A percentile compares a stretch with the other conserved stretches of the same genome.
Evolutionary conservation across 2,113 vertebrate genomes (phyloP).

Genomic region (Semnornis frantzii): DNA sequence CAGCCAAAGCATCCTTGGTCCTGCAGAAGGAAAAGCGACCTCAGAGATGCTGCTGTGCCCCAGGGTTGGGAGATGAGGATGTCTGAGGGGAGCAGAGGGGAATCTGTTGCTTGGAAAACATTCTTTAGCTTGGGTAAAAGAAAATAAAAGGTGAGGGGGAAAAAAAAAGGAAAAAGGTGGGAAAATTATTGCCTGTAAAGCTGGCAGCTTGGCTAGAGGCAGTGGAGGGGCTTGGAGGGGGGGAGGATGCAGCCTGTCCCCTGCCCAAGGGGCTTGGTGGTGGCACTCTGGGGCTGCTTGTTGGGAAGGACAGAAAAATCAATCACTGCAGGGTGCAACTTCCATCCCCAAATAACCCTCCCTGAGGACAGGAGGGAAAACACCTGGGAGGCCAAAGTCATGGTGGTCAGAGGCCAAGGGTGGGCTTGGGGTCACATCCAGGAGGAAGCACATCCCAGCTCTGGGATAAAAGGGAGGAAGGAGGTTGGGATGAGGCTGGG

Average conservation of each 20-base stretch:
- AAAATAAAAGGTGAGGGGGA: background rate
- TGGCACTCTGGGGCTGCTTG: background rate
- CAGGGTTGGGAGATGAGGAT: background rate
- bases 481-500: no score
- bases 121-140: background rate
- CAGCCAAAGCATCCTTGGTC: background rate
- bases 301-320: background rate
- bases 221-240: rapidly evolving
- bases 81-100: background rate
- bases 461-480: background rate
- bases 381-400: background rate
- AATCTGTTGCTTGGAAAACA: background rate
- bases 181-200: slow-evolving; percentile 54
- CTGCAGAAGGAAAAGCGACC: background rate
- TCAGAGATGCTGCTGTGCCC: background rate
- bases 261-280: background rate
- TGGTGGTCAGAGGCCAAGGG: rapidly evolving
- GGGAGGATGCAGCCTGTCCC: background rate
- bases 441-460: background rate
- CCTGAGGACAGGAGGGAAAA: background rate
- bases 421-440: background rate
- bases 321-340: background rate
- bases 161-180: background rate
- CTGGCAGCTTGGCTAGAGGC: background rate
- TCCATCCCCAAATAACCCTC: background rate